phyloP scores from a whole-genome alignment of 2,797 vertebrate genomes.

The Platalea minor region DNA sequence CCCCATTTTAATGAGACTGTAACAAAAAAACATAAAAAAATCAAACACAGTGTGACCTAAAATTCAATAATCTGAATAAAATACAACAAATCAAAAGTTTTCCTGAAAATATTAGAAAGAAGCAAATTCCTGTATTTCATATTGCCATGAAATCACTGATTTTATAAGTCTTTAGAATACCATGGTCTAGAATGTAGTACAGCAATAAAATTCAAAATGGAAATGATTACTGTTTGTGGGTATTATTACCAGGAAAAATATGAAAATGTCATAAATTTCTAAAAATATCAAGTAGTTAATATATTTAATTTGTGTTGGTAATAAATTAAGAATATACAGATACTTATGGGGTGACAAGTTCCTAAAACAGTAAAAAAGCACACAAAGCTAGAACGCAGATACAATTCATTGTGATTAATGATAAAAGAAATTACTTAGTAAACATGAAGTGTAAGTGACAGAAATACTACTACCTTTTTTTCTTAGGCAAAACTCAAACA shows the following conservation, averaged over 20 bases:
- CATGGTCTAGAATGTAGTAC: background rate
- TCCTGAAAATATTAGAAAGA: background rate
- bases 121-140: background rate
- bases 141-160: background rate
- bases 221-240: background rate
- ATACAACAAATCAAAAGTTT: background rate
- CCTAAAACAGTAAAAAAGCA: background rate
- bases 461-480: background rate
- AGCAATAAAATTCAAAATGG: background rate
- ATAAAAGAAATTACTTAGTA: conserved; percentile 5
- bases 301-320: background rate
- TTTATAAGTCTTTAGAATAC: background rate
- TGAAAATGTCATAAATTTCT: background rate
- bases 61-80: background rate
- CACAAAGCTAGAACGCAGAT: background rate
- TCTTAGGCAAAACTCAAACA: background rate
- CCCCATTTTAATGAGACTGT: background rate
- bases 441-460: background rate
- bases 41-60: background rate
- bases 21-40: background rate
- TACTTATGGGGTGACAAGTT: background rate
- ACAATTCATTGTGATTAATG: background rate
- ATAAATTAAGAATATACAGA: background rate
- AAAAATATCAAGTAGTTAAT: background rate
- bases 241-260: background rate